Percentiles rank a stretch among this genome's conserved stretches.
Evolutionary conservation across 64 coral and sea anemone species (phyloP).

Genomic region (Astreopora myriophthalma): DNA sequence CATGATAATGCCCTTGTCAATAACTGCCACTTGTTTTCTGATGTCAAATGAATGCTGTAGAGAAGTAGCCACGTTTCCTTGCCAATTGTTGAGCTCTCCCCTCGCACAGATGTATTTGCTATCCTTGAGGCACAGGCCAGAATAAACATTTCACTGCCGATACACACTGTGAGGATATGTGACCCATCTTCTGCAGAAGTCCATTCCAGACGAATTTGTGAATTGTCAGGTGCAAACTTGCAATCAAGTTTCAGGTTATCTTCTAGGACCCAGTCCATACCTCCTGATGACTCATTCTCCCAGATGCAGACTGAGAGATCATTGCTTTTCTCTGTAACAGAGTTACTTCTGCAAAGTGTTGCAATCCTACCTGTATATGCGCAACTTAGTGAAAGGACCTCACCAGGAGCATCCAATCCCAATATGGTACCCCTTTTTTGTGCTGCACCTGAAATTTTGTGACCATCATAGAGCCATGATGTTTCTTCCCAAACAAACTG

Average conservation of each 20-base stretch:
- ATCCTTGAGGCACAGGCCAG: conserved; percentile 77
- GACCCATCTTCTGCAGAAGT: conserved; percentile 89
- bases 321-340: neutral
- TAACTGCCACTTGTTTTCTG: conserved; percentile 85
- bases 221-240: conserved; percentile 52
- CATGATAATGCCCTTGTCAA: conserved; percentile 79
- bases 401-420: conserved; percentile 55
- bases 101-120: conserved; percentile 58
- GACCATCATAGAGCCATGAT: conserved; percentile 39
- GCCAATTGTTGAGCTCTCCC: conserved; percentile 50
- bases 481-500: conserved; percentile 84
- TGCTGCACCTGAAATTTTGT: neutral
- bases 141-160: conserved; percentile 86
- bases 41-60: conserved; percentile 71
- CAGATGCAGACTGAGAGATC: conserved; percentile 80
- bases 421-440: neutral
- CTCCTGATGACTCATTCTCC: conserved; percentile 91
- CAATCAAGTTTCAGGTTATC: conserved; percentile 74
- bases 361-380: conserved; percentile 88
- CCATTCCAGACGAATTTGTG: conserved; percentile 90
- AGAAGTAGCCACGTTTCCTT: conserved; percentile 87
- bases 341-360: conserved; percentile 58
- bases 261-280: conserved; percentile 89
- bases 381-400: conserved; percentile 85
- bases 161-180: conserved; percentile 84